These are phyloP conservation scores for Vanessa atalanta DNA, from an alignment of 1,140 invertebrate species.

Conservation along the genomic window DNA sequence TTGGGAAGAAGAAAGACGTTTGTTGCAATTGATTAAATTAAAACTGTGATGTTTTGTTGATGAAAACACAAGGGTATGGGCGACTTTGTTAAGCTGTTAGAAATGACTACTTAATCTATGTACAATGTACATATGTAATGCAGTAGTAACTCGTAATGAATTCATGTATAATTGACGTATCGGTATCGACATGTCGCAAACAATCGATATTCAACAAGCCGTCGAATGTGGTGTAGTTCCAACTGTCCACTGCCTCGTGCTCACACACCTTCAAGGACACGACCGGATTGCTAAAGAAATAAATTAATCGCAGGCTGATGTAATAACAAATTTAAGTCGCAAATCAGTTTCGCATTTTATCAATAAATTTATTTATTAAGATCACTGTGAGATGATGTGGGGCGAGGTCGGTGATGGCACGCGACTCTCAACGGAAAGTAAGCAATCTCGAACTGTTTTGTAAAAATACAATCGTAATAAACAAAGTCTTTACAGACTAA, in stretches of 20 bases:
- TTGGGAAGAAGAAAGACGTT: too few relatives aligned
- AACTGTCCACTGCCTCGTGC: neutral
- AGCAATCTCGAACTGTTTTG: neutral
- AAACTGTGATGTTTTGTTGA: too few relatives aligned
- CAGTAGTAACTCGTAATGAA: neutral
- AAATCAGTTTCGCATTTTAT: neutral
- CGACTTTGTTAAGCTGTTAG: too few relatives aligned
- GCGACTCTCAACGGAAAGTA: neutral
- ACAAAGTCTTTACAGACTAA: too few relatives aligned
- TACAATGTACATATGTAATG: too few relatives aligned
- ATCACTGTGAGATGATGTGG: constrained; percentile 3
- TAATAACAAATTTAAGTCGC: constrained; percentile 6
- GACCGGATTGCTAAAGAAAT: neutral
- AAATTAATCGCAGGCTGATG: neutral
- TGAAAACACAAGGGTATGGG: too few relatives aligned
- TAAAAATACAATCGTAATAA: too few relatives aligned
- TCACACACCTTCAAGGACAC: neutral
- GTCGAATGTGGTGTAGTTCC: neutral
- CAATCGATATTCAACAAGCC: neutral
- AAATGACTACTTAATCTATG: too few relatives aligned
- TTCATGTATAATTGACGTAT: neutral
- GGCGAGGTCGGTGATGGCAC: neutral
- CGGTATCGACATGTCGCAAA: neutral
- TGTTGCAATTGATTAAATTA: too few relatives aligned
- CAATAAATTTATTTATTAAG: neutral